Evolutionary conservation across 2,888 invertebrate genomes (phyloP).

Genomic region (Euzophera pinguis): DNA sequence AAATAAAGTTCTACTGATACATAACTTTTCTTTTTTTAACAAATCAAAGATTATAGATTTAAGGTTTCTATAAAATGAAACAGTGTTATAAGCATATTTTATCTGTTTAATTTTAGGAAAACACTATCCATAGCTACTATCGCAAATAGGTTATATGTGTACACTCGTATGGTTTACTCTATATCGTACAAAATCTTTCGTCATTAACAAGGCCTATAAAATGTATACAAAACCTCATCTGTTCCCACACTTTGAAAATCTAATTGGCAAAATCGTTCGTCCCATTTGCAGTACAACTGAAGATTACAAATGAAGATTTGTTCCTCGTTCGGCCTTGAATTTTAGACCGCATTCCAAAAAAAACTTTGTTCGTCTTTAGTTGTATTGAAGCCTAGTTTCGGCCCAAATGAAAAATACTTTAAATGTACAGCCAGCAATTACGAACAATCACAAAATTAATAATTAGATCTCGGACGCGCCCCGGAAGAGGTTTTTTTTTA

Average conservation of each 20-base stretch:
- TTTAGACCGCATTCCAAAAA: too few species aligned
- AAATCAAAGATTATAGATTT: background rate
- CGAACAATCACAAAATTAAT: too few species aligned
- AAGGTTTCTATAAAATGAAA: slow-evolving; percentile 4
- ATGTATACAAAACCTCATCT: slow-evolving; percentile 53
- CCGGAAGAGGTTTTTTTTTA: too few species aligned
- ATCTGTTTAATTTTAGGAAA: slow-evolving; percentile 52
- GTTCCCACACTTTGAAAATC: slow-evolving; percentile 4
- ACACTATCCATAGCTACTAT: slow-evolving; percentile 54
- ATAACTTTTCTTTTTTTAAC: background rate
- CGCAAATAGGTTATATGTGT: slow-evolving; percentile 58
- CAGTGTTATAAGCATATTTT: slow-evolving; percentile 6
- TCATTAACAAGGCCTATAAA: slow-evolving; percentile 62
- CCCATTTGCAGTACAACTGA: background rate
- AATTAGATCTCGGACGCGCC: too few species aligned
- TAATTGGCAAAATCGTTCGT: background rate
- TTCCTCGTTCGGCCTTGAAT: too few species aligned
- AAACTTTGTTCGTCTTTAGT: too few species aligned
- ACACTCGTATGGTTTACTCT: slow-evolving; percentile 59
- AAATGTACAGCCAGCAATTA: too few species aligned
- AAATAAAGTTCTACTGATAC: slow-evolving; percentile 8
- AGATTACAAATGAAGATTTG: too few species aligned
- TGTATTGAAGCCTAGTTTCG: too few species aligned
- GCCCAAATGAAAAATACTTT: too few species aligned
- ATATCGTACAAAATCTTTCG: slow-evolving; percentile 65